A percentile compares a stretch with the other conserved stretches of the same genome.
These are phyloP conservation scores for Mionectes olivaceus DNA, from an alignment of 2,797 vertebrate species.

Conservation along the genomic window DNA sequence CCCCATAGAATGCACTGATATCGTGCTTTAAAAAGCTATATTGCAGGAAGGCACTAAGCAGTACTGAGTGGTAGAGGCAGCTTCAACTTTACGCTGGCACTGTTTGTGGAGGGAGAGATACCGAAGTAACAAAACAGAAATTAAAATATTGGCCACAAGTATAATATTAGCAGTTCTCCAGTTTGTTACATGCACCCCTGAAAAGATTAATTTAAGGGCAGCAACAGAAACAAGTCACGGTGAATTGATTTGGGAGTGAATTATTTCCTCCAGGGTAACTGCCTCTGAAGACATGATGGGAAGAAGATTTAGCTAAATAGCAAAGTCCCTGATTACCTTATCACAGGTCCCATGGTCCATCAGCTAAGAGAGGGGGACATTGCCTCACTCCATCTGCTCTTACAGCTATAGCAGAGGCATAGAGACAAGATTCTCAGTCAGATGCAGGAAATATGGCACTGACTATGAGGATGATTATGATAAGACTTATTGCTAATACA, in stretches of 20 bases:
- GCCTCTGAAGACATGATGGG: not conserved
- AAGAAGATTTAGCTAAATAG: not conserved
- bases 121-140: not conserved
- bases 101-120: not conserved
- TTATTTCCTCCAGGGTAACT: not conserved
- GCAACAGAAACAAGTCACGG: not conserved
- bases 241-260: not conserved
- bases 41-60: constrained; percentile 9
- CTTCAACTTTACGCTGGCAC: not conserved
- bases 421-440: not conserved
- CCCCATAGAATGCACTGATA: not conserved
- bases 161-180: not conserved
- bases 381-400: not conserved
- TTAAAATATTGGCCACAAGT: not conserved
- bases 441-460: not conserved
- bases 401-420: not conserved
- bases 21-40: not conserved
- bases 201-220: not conserved
- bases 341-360: not conserved
- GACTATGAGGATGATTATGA: not conserved
- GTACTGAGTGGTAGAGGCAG: not conserved
- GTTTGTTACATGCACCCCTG: not conserved
- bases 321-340: not conserved
- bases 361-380: not conserved
- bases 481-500: not conserved